Percentiles rank a stretch among this genome's conserved stretches.
These are phyloP conservation scores for Hemitrygon akajei DNA, from an alignment of 2,797 vertebrate genomes.

Conservation along the genomic window DNA sequence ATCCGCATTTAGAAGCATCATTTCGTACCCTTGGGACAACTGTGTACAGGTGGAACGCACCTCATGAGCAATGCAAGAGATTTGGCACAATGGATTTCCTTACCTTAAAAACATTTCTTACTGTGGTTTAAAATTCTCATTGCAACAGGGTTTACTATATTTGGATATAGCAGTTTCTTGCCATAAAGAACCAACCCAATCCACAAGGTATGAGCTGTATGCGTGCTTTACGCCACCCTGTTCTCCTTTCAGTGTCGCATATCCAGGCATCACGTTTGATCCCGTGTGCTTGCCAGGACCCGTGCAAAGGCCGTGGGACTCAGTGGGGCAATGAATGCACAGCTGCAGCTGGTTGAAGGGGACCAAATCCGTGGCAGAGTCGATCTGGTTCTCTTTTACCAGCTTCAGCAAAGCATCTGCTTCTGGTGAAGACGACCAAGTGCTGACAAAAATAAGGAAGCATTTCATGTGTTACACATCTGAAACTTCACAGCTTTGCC, in stretches of 20 bases:
- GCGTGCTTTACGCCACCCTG: not conserved
- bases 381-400: conserved; percentile 66
- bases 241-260: not conserved
- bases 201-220: not conserved
- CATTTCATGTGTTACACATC: not conserved
- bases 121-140: not conserved
- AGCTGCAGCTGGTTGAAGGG: conserved; percentile 63
- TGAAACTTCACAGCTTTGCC: not conserved
- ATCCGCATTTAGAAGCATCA: not conserved
- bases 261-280: not conserved
- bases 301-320: too few relatives aligned
- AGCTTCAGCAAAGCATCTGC: conserved; percentile 48
- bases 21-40: not conserved
- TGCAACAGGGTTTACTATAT: not conserved
- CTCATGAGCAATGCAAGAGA: not conserved
- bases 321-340: conserved; percentile 39
- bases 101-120: not conserved
- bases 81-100: not conserved
- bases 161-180: not conserved
- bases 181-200: not conserved
- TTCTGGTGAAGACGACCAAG: not conserved
- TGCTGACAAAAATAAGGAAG: not conserved
- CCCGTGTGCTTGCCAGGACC: not conserved
- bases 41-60: too few relatives aligned
- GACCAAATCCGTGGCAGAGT: conserved; percentile 60